Percentiles rank a stretch among this genome's conserved stretches.
These are phyloP conservation scores for Agonopterix subpropinquella DNA, from an alignment of 2,888 invertebrate genomes.

Conservation along the genomic window DNA sequence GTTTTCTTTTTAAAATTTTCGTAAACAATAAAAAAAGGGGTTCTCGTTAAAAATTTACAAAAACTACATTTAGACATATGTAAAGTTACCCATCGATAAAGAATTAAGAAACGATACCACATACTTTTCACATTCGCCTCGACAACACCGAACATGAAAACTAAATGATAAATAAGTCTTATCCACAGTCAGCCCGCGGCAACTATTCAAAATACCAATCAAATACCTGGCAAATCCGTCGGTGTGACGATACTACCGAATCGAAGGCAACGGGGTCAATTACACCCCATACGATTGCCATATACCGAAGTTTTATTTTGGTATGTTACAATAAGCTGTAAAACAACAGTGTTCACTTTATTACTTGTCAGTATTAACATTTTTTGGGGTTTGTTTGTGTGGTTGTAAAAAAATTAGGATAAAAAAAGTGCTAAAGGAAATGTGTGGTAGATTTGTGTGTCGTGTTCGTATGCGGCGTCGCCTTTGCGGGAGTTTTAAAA, in stretches of 20 bases:
- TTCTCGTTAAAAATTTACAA: too few relatives aligned
- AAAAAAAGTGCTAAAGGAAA: constrained; percentile 5
- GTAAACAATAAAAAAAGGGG: too few relatives aligned
- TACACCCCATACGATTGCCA: constrained; percentile 64
- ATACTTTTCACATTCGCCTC: not conserved
- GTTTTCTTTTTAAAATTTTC: too few relatives aligned
- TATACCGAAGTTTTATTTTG: constrained; percentile 69
- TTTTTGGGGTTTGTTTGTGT: constrained; percentile 24
- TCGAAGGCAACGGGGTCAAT: constrained; percentile 60
- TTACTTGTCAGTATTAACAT: constrained; percentile 50
- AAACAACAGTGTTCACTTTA: constrained; percentile 72
- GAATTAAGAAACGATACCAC: not conserved
- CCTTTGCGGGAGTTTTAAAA: not conserved
- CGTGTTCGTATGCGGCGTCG: not conserved
- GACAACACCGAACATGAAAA: constrained; percentile 12
- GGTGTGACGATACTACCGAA: constrained; percentile 71
- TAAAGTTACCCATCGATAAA: constrained; percentile 5
- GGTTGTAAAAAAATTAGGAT: constrained; percentile 15
- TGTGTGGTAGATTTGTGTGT: constrained; percentile 3
- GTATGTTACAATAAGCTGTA: constrained; percentile 69
- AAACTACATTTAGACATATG: constrained; percentile 17
- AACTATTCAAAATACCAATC: constrained; percentile 71
- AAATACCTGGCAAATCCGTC: constrained; percentile 74
- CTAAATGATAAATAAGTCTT: constrained; percentile 33
- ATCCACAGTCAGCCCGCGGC: constrained; percentile 32